Conservation (phyloP, 2,888 invertebrate genomes). For the Mellilla xanthometata region DNA sequence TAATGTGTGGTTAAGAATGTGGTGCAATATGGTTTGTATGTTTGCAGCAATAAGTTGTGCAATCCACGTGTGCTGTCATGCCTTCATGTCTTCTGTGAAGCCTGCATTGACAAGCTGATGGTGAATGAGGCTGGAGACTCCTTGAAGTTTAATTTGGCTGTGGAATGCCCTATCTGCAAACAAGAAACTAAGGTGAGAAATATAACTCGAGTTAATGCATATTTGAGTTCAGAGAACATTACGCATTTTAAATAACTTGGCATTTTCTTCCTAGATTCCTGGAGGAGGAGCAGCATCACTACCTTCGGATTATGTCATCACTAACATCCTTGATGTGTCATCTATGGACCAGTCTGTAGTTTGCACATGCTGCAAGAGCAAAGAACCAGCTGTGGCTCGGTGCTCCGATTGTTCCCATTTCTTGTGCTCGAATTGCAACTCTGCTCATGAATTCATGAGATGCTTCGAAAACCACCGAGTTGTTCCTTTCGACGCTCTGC, state of each 20-base stretch:
- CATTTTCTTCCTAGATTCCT: slow-evolving; percentile 79
- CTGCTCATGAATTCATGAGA: slow-evolving; percentile 97
- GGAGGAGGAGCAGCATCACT: slow-evolving; percentile 90
- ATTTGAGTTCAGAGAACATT: background rate
- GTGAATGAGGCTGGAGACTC: slow-evolving; percentile 87
- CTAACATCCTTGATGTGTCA: slow-evolving; percentile 92
- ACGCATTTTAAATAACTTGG: slow-evolving; percentile 10
- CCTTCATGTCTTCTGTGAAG: slow-evolving; percentile 97
- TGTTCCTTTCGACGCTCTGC: slow-evolving; percentile 93
- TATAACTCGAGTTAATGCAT: no score
- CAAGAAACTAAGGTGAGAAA: slow-evolving; percentile 89
- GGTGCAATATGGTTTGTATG: background rate
- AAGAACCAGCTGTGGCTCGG: slow-evolving; percentile 95
- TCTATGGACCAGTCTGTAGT: slow-evolving; percentile 88
- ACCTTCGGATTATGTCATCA: slow-evolving; percentile 93
- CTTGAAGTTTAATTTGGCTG: slow-evolving; percentile 83
- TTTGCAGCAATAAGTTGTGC: slow-evolving; percentile 86
- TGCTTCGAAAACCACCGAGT: slow-evolving; percentile 98
- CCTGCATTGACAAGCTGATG: slow-evolving; percentile 92
- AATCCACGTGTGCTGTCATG: slow-evolving; percentile 95
- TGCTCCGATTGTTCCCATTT: slow-evolving; percentile 98
- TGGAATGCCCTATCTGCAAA: slow-evolving; percentile 91
- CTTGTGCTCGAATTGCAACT: slow-evolving; percentile 96
- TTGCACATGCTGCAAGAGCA: slow-evolving; percentile 97
- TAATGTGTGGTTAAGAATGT: no score